phyloP scores from a whole-genome alignment of 2,797 vertebrate genomes.

The Potorous gilbertii region DNA sequence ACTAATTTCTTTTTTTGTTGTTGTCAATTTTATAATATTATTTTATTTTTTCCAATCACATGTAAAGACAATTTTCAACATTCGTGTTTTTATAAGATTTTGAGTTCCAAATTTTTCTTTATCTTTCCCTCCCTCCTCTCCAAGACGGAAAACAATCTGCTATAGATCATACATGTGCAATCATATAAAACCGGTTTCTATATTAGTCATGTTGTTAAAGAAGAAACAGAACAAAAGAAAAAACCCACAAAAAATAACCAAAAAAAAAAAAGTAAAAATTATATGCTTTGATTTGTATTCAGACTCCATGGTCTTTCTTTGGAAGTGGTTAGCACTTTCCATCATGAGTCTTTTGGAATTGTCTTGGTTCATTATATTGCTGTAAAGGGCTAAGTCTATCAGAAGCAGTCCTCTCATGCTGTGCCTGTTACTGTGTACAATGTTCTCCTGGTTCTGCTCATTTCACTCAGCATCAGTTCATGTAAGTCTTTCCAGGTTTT shows the following conservation, averaged over 20 bases:
- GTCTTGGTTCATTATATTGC: neutral
- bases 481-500: neutral
- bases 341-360: neutral
- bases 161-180: neutral
- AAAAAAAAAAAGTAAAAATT: neutral
- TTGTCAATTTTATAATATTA: neutral
- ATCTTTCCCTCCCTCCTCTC: neutral
- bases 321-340: neutral
- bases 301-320: neutral
- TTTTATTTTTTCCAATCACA: neutral
- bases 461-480: neutral
- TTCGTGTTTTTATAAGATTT: neutral
- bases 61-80: neutral
- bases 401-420: neutral
- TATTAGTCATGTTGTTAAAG: neutral
- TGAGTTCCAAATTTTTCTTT: neutral
- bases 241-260: neutral
- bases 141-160: neutral
- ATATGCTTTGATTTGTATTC: neutral
- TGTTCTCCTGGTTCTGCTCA: neutral
- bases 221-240: neutral
- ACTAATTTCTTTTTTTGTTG: neutral
- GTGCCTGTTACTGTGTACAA: neutral
- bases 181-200: neutral
- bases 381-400: neutral